Conservation (phyloP, 2,797 vertebrate genomes). For the Melanotaenia maccullochi region DNA sequence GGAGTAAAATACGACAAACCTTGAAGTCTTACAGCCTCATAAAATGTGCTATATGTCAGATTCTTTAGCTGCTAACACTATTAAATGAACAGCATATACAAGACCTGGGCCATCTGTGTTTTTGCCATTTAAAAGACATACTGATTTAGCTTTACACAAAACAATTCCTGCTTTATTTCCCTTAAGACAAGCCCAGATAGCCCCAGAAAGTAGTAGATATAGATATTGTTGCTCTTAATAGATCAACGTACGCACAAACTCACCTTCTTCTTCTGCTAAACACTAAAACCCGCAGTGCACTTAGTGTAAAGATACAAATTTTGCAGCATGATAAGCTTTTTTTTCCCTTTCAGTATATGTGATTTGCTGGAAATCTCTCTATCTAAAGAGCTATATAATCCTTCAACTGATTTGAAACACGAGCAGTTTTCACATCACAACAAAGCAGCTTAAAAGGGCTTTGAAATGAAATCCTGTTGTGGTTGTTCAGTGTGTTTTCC, state of each 20-base stretch:
- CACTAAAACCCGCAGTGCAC: conserved; percentile 5
- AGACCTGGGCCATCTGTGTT: conserved; percentile 37
- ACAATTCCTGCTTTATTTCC: conserved; percentile 69
- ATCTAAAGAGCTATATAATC: conserved; percentile 17
- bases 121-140: conserved; percentile 65
- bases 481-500: conserved; percentile 14
- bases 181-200: conserved; percentile 34
- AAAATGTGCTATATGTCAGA: conserved; percentile 53
- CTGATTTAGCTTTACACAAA: conserved; percentile 69
- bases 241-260: conserved; percentile 27
- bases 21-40: conserved; percentile 57
- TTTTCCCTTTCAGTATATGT: conserved; percentile 30
- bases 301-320: conserved; percentile 6
- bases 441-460: conserved; percentile 17
- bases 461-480: conserved; percentile 28
- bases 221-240: conserved; percentile 56
- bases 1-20: conserved; percentile 56
- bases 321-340: not conserved
- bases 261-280: conserved; percentile 23
- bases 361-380: conserved; percentile 2
- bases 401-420: conserved; percentile 26
- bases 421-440: conserved; percentile 28
- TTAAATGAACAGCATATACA: conserved; percentile 28
- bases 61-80: conserved; percentile 31
- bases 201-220: conserved; percentile 33